These are phyloP conservation scores for Malurus splendens DNA, from an alignment of 2,797 vertebrate species.

Conservation along the genomic window DNA sequence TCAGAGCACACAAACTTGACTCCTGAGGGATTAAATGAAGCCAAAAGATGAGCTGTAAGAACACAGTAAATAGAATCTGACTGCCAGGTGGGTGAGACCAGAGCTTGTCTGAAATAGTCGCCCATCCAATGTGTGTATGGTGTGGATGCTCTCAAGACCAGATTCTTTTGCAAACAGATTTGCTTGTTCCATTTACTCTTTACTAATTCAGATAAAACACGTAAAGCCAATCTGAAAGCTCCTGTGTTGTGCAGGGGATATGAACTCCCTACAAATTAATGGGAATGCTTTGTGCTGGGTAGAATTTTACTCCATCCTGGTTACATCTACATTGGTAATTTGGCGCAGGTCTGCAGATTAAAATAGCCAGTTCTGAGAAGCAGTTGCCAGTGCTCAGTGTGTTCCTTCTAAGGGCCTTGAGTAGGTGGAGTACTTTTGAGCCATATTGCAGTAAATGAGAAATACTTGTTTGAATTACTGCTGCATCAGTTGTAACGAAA, in stretches of 20 bases:
- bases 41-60: not conserved
- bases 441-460: not conserved
- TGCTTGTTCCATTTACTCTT: not conserved
- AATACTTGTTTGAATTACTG: not conserved
- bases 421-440: not conserved
- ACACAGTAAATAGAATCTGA: not conserved
- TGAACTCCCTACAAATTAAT: not conserved
- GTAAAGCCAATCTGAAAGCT: not conserved
- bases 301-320: not conserved
- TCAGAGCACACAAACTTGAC: not conserved
- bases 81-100: not conserved
- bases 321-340: not conserved
- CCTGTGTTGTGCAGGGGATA: not conserved
- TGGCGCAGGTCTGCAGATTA: not conserved
- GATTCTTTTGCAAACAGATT: not conserved
- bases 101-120: not conserved
- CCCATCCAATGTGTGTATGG: too few species aligned
- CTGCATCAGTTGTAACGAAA: not conserved
- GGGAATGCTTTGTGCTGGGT: not conserved
- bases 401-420: not conserved
- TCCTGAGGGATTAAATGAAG: not conserved
- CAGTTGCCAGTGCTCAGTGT: not conserved
- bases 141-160: not conserved
- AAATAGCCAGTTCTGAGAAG: not conserved
- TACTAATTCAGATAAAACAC: not conserved